These are phyloP conservation scores for Tetrax tetrax DNA, from an alignment of 2,113 vertebrate species.

Conservation along the genomic window DNA sequence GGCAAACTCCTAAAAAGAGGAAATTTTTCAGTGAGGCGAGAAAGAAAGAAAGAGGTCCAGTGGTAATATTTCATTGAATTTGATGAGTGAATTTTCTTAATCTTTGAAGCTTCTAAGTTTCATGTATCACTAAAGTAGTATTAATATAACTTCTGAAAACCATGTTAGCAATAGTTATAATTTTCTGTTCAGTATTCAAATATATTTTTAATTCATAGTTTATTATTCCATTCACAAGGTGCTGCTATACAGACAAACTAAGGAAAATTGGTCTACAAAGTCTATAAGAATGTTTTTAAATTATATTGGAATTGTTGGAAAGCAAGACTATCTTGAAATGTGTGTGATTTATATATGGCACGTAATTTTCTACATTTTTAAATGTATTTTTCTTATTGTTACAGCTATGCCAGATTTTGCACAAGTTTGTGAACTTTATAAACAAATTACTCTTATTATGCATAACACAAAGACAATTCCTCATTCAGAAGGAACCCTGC, in stretches of 20 bases:
- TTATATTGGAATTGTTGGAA: background rate
- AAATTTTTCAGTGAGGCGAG: background rate
- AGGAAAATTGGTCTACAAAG: background rate
- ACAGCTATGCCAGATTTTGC: background rate
- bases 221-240: background rate
- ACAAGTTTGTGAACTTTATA: background rate
- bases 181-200: background rate
- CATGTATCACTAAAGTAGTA: background rate
- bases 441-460: background rate
- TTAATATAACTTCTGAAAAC: background rate
- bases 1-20: background rate
- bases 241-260: background rate
- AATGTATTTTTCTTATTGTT: background rate
- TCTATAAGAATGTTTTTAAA: background rate
- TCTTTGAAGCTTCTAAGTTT: background rate
- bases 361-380: background rate
- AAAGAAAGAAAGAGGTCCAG: background rate
- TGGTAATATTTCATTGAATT: background rate
- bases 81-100: background rate
- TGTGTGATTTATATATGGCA: background rate
- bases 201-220: background rate
- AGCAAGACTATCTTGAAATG: background rate
- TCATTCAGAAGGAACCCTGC: background rate
- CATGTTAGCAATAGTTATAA: background rate
- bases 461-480: background rate